These are phyloP conservation scores for Agonopterix subpropinquella DNA, from an alignment of 2,888 invertebrate genomes.

Conservation along the genomic window DNA sequence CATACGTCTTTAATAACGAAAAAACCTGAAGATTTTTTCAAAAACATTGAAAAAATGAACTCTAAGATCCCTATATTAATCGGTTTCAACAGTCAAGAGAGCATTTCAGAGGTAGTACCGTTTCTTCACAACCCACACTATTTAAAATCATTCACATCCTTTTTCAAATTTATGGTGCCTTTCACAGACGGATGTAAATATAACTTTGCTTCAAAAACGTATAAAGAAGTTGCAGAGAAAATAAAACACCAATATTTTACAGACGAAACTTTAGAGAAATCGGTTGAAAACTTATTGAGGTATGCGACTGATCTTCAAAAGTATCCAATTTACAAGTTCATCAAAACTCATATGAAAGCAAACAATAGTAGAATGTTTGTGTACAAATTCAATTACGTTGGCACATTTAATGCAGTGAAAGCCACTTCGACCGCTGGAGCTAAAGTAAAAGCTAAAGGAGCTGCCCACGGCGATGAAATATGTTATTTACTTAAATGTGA, in stretches of 20 bases:
- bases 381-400: constrained; percentile 67
- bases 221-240: constrained; percentile 33
- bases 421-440: constrained; percentile 37
- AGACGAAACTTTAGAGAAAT: constrained; percentile 35
- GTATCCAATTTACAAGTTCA: constrained; percentile 60
- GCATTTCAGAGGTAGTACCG: constrained; percentile 59
- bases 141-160: constrained; percentile 37
- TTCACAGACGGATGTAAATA: constrained; percentile 48
- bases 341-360: constrained; percentile 32
- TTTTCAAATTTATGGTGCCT: constrained; percentile 60
- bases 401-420: constrained; percentile 52
- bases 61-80: constrained; percentile 51
- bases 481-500: constrained; percentile 66
- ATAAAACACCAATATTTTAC: constrained; percentile 53
- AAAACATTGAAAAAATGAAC: constrained; percentile 12
- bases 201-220: constrained; percentile 35
- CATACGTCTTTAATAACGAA: constrained; percentile 35
- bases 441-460: constrained; percentile 44
- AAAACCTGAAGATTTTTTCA: constrained; percentile 26
- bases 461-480: constrained; percentile 66
- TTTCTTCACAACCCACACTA: constrained; percentile 51
- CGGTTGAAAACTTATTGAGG: constrained; percentile 41
- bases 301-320: constrained; percentile 61
- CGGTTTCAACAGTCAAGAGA: constrained; percentile 70
- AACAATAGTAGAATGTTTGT: constrained; percentile 37